phyloP scores from a whole-genome alignment of 2,113 vertebrate genomes.

The Corapipo altera region DNA sequence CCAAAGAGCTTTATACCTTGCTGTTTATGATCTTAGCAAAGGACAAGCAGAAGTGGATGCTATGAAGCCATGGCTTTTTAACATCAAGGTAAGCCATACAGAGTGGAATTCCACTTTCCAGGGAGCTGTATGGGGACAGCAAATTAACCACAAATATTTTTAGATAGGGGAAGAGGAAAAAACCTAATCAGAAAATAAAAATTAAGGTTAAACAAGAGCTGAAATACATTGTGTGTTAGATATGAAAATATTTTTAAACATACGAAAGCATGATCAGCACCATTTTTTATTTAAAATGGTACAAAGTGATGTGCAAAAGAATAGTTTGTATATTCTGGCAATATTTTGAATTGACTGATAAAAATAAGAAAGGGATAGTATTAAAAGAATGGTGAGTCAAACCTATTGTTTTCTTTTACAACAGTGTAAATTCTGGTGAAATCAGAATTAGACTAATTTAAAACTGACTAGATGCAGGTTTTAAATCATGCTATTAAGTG shows the following conservation, averaged over 20 bases:
- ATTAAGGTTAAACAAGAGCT: neutral
- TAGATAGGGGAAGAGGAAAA: neutral
- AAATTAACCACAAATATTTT: neutral
- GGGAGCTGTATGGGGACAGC: neutral
- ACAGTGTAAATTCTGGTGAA: neutral
- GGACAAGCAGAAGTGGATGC: constrained; percentile 87
- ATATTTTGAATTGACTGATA: neutral
- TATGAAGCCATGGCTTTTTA: constrained; percentile 97
- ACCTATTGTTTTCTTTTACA: neutral
- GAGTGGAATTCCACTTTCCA: neutral
- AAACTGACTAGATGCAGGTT: neutral
- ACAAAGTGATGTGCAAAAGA: neutral
- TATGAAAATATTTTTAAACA: neutral
- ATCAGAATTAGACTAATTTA: neutral
- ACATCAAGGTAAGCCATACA: constrained; percentile 84
- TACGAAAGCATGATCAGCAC: neutral
- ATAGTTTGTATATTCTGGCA: neutral
- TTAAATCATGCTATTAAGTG: neutral
- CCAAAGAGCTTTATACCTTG: constrained; percentile 88
- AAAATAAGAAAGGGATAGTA: neutral
- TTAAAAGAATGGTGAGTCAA: neutral
- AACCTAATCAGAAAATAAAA: neutral
- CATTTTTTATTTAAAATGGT: neutral
- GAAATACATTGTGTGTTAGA: neutral
- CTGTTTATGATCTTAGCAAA: constrained; percentile 93